Base-by-base conservation (phyloP, 2,888 invertebrate genomes). In the Oasisia sp. region DNA sequence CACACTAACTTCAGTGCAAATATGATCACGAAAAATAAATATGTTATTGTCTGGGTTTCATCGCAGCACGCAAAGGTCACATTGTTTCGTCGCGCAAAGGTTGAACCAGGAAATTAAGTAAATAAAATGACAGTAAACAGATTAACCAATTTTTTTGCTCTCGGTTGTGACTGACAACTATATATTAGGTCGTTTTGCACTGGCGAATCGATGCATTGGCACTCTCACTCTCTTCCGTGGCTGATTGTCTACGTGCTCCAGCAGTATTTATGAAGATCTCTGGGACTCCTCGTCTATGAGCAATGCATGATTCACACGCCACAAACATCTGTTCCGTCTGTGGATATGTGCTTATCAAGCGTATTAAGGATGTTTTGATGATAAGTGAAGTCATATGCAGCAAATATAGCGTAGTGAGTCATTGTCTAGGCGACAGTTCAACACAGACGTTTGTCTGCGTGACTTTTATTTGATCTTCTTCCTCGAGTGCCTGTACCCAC, bases 11-110 rank as follows among this genome's bases (percentile, higher is more conserved):
- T 7, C 27, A 74, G n/a, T 74, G 7, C 7, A 74, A 19, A 19
- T n/a, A 74, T 27, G 7, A 27, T 74, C 74, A 74, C 27, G 27
- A 74, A 14, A 74, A 74, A 19, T 74, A 74, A 74, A 74, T n/a
- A 74, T 27, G 74, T 74, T 74, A 74, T 74, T 74, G 74, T 74
- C 74, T 74, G 27, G 74, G 74, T 74, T 74, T 74, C 74, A 74
- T 74, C 74, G 74, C 5, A 27, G n/a, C 27, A 74, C 27, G 74
- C 27, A 74, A 74, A 74, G 74, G 74, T 74, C 74, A 74, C 7
- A n/a, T 74, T 74, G 27, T n/a, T 0, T 19, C 27, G 5, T 27
- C 27, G 27, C 5, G 74, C n/a, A 74, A 27, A 74, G 19, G 74
- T 27, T 27, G 19, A 74, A 27, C n/a, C 74, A 19, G 27, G 74